A percentile compares a stretch with the other conserved stretches of the same genome.
Evolutionary conservation across 2,797 vertebrate genomes (phyloP).

Genomic region (Xenentodon cancila): DNA sequence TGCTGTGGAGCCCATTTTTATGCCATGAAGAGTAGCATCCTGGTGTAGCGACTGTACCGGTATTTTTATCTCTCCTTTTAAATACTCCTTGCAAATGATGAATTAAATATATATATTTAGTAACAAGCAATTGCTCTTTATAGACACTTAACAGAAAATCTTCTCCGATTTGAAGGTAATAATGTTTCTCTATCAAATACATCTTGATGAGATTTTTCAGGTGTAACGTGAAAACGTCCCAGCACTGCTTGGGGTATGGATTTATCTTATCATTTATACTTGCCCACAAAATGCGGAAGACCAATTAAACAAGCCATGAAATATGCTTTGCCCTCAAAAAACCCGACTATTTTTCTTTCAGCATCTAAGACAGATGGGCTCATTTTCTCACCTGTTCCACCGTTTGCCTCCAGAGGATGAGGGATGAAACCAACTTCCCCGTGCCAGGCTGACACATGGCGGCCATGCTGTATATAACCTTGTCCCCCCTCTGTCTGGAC

Average conservation of each 20-base stretch:
- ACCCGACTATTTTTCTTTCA: background rate
- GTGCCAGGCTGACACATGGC: constrained; percentile 91
- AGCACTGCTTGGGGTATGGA: background rate
- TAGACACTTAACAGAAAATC: constrained; percentile 28
- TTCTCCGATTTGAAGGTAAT: constrained; percentile 24
- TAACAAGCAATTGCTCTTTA: constrained; percentile 8
- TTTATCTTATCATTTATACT: background rate
- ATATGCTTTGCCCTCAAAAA: background rate
- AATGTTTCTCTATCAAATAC: constrained; percentile 17
- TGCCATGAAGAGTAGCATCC: background rate
- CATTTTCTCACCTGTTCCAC: constrained; percentile 88
- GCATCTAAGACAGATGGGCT: constrained; percentile 4
- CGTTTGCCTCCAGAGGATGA: constrained; percentile 90
- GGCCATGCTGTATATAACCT: constrained; percentile 91
- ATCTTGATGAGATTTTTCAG: constrained; percentile 6
- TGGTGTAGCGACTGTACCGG: background rate
- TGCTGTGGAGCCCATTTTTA: background rate
- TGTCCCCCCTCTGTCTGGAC: constrained; percentile 91
- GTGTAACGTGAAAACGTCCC: constrained; percentile 2
- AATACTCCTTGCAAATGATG: constrained; percentile 12
- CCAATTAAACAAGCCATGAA: constrained; percentile 11
- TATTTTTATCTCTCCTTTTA: constrained; percentile 14
- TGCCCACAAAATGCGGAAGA: background rate
- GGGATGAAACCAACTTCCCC: constrained; percentile 92
- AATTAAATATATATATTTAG: constrained; percentile 25